A percentile compares a stretch with the other conserved stretches of the same genome.
Evolutionary conservation across 2,888 invertebrate genomes (phyloP).

Genomic region (Graphium colonna): DNA sequence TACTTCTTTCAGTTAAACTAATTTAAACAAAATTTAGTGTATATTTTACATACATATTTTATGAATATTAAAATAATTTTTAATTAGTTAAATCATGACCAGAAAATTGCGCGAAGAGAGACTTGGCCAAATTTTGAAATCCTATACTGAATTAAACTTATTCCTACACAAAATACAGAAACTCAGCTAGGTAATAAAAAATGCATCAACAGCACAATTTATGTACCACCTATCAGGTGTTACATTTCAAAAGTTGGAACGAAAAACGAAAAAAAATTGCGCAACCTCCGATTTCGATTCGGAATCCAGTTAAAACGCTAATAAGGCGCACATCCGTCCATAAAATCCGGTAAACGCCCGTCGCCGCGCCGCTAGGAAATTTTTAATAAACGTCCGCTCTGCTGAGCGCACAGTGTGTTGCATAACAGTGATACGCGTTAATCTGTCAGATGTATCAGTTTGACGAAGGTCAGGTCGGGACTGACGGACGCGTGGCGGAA

Average conservation of each 20-base stretch:
- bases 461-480: conserved; percentile 69
- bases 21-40: too few relatives aligned
- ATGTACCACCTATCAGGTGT: background rate
- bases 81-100: too few relatives aligned
- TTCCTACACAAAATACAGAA: too few relatives aligned
- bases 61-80: too few relatives aligned
- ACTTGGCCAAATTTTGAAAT: too few relatives aligned
- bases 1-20: too few relatives aligned
- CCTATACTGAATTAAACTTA: too few relatives aligned
- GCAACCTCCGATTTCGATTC: background rate
- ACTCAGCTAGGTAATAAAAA: too few relatives aligned
- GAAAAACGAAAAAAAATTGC: background rate
- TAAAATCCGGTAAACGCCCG: conserved; percentile 16
- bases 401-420: conserved; percentile 45
- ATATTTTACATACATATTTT: too few relatives aligned
- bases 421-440: conserved; percentile 64
- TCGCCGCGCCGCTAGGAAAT: conserved; percentile 20
- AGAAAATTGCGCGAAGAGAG: too few relatives aligned
- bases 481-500: conserved; percentile 62
- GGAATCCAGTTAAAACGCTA: conserved; percentile 14
- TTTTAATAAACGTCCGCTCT: conserved; percentile 44
- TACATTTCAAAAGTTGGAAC: background rate
- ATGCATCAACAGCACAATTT: conserved; percentile 13
- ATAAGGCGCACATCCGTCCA: conserved; percentile 25
- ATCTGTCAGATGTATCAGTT: conserved; percentile 74